Conservation (phyloP, 2,797 vertebrate genomes). For the Merluccius polli region DNA sequence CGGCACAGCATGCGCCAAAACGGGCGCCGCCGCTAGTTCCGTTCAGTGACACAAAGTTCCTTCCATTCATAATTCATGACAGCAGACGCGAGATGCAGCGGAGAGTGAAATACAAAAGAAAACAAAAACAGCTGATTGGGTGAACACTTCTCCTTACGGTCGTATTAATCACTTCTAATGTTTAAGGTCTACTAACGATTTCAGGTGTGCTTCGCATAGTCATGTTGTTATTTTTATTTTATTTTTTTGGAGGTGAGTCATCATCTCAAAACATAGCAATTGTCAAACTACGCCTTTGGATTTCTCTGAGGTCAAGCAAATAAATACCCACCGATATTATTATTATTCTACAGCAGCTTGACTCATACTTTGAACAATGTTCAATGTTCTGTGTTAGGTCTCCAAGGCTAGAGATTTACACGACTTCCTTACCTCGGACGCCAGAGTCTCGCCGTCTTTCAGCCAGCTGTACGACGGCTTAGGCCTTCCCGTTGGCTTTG, state of each 20-base stretch:
- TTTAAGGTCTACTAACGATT: background rate
- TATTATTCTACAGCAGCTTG: background rate
- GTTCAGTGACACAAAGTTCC: too few species aligned
- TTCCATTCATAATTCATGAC: too few species aligned
- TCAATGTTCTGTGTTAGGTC: background rate
- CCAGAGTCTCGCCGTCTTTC: slow-evolving; percentile 82
- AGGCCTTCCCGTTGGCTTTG: slow-evolving; percentile 87
- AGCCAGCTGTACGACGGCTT: slow-evolving; percentile 92
- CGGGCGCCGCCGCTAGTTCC: too few species aligned
- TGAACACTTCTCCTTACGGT: background rate
- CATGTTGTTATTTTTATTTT: too few species aligned
- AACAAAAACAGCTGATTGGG: background rate
- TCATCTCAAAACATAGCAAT: too few species aligned
- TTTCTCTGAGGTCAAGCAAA: background rate
- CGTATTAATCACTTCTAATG: background rate
- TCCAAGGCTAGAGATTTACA: background rate
- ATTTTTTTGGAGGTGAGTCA: too few species aligned
- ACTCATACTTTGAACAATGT: background rate
- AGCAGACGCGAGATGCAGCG: too few species aligned
- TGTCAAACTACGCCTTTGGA: too few species aligned
- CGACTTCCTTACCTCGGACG: slow-evolving; percentile 74
- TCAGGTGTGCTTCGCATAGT: too few species aligned
- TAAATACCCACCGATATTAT: background rate
- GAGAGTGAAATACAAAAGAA: background rate
- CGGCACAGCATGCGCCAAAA: too few species aligned